A percentile compares a stretch with the other conserved stretches of the same genome.
Evolutionary conservation across 2,797 vertebrate genomes (phyloP).

Genomic region (Squalus acanthias): DNA sequence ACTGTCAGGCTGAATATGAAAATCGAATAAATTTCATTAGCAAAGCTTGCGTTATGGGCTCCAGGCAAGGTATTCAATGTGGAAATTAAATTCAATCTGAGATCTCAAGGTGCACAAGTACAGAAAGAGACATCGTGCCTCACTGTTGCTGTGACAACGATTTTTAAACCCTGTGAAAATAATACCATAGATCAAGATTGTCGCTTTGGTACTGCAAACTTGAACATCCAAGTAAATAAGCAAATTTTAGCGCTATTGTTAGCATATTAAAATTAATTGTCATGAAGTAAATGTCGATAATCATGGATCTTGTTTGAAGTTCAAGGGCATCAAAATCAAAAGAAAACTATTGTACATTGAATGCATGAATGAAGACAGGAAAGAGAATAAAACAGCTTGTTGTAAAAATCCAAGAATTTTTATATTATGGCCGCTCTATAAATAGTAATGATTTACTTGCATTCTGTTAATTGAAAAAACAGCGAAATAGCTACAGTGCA

Average conservation of each 20-base stretch:
- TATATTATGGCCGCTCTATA: background rate
- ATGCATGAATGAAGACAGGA: background rate
- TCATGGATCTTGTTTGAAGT: background rate
- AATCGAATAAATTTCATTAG: slow-evolving; percentile 42
- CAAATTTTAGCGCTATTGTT: background rate
- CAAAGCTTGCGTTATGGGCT: slow-evolving; percentile 42
- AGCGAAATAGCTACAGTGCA: background rate
- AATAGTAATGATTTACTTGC: background rate
- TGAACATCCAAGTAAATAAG: background rate
- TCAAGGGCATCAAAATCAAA: background rate
- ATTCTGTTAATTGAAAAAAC: background rate
- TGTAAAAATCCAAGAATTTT: background rate
- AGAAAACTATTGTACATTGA: background rate
- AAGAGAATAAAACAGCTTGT: background rate
- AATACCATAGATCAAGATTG: background rate
- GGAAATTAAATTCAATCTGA: slow-evolving; percentile 51
- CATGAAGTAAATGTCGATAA: background rate
- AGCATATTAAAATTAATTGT: background rate
- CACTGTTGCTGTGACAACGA: background rate
- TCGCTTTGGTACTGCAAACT: background rate
- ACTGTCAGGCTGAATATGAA: slow-evolving; percentile 39
- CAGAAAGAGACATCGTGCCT: background rate
- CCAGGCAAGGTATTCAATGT: slow-evolving; percentile 46
- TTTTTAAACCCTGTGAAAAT: background rate
- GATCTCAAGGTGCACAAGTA: slow-evolving; percentile 38